Evolutionary conservation across 2,797 vertebrate species (phyloP).

Genomic region (Allochrocebus solatus): DNA sequence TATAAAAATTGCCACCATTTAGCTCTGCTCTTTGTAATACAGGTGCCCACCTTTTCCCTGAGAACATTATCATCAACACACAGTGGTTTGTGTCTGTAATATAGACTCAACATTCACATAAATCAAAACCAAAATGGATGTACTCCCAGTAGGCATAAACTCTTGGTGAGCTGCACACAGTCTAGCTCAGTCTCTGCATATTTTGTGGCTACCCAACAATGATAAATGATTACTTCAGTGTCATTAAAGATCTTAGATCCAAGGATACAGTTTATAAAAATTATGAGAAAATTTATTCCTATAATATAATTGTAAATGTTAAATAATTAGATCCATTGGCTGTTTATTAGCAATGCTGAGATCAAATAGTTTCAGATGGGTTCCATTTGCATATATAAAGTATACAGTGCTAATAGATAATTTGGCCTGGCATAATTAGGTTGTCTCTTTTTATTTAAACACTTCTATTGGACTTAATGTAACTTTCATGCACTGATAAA

Average conservation of each 20-base stretch:
- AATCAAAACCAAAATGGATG: background rate
- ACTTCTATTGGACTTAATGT: background rate
- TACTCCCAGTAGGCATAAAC: background rate
- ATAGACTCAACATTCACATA: background rate
- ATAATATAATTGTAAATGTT: background rate
- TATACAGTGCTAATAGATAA: background rate
- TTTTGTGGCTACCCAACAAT: background rate
- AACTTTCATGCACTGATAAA: background rate
- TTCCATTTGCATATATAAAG: slow-evolving; percentile 5
- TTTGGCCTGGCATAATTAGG: background rate
- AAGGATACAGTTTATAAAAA: slow-evolving; percentile 19
- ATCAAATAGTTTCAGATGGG: background rate
- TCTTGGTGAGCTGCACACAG: background rate
- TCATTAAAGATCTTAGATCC: background rate
- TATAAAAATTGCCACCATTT: background rate
- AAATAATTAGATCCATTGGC: slow-evolving; percentile 12
- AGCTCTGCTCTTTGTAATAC: background rate
- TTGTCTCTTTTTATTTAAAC: background rate
- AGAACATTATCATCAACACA: background rate
- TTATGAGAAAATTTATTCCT: background rate
- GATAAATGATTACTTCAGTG: background rate
- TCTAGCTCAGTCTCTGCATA: background rate
- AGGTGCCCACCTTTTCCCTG: background rate
- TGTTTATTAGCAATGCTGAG: background rate
- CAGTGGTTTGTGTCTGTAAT: background rate